Percentiles rank a stretch among this genome's conserved stretches.
Evolutionary conservation across 2,113 vertebrate genomes (phyloP).

Genomic region (Thamnaconus septentrionalis): DNA sequence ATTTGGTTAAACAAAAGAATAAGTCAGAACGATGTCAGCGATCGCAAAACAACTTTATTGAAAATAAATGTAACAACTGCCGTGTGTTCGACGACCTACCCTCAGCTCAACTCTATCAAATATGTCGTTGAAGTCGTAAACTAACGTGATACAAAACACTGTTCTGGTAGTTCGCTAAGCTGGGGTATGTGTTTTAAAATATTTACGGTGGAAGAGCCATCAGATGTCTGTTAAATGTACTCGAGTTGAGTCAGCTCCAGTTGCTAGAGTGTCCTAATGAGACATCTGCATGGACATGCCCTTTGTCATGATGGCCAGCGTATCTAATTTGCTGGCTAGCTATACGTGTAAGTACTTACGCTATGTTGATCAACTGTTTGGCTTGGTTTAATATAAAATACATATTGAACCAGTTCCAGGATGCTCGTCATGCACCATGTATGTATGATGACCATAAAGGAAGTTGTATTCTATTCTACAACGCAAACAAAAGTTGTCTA

Average conservation of each 20-base stretch:
- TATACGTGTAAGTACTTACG: too few relatives aligned
- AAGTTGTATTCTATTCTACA: too few relatives aligned
- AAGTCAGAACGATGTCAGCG: neutral
- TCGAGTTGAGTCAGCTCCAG: neutral
- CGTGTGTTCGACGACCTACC: neutral
- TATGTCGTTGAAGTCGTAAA: neutral
- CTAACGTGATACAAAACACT: too few relatives aligned
- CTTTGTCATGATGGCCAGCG: slow-evolving; percentile 6
- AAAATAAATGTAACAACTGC: neutral
- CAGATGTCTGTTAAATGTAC: neutral
- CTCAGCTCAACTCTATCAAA: neutral
- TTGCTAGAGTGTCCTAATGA: neutral
- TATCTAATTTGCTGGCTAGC: too few relatives aligned
- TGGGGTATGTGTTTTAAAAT: too few relatives aligned
- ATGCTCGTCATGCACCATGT: too few relatives aligned
- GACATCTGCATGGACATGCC: slow-evolving; percentile 59
- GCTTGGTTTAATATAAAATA: too few relatives aligned
- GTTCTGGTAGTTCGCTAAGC: too few relatives aligned
- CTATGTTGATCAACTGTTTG: neutral
- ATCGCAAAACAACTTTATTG: neutral
- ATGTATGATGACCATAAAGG: too few relatives aligned
- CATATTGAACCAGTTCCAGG: too few relatives aligned
- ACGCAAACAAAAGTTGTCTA: too few relatives aligned
- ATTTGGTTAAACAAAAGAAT: slow-evolving; percentile 11
- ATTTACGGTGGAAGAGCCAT: neutral